Evolutionary conservation across 1,140 invertebrate genomes (phyloP), one percentile per base, ranked within the genome.

Genomic region (Andricus grossulariae): DNA sequence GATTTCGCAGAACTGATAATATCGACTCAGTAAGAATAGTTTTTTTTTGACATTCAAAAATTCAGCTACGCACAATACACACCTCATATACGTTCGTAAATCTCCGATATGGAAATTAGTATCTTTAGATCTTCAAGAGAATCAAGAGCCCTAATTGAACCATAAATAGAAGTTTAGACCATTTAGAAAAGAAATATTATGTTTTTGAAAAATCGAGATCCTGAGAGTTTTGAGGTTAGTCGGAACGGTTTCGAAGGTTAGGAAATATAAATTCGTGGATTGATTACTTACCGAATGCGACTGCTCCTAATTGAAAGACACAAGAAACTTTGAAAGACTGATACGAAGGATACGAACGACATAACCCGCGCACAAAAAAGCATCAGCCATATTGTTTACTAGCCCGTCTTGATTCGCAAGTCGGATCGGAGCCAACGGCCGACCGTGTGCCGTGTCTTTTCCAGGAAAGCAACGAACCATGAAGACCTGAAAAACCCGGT

Each of bases 301-400:
- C 71, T 82, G 84, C 73, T 87, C 72, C 80, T 75, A 75, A 50
- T 72, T 77, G 54, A 71, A 72, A 70, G 71, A 76, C 72, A 49
- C 55, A 45, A 73, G 57, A 74, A 75, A 85, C 71, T 85, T 52
- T 72, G 18, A 50, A 75, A 74, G 73, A 74, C 83, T 77, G 73
- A 77, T 72, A 66, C 50, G 77, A 71, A 84, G 77, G 73, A 77
- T 72, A 66, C 52, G 77, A 71, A 86, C 85, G 81, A 86, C 85
- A 89, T 85, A 84, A 88, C 83, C 83, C 83, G 70, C 83, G 83
- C 76, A 84, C 82, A 76, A 81, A 82, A 82, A 83, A 73, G 74
- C 77, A 88, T 74, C 84, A 83, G 87, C 88, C 88, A 88, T 89
- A 87, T 88, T 89, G 88, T 88, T 88, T 88, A 86, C 83, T 82